phyloP scores from a whole-genome alignment of 2,888 invertebrate species.

The Lochmaea crataegi region DNA sequence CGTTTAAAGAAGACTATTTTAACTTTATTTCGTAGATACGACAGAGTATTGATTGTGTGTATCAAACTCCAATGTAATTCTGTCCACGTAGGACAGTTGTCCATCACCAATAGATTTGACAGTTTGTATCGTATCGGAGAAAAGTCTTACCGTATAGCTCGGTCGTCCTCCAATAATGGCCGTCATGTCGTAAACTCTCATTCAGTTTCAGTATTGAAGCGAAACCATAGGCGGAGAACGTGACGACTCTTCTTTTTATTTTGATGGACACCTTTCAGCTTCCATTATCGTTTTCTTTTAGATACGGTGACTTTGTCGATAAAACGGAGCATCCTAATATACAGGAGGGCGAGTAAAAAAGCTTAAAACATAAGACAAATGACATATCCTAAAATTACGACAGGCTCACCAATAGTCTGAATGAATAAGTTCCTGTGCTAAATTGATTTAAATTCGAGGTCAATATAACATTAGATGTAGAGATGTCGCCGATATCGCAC shows the following conservation, averaged over 20 bases:
- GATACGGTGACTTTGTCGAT: constrained; percentile 38
- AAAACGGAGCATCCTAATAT: constrained; percentile 15
- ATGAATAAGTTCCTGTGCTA: no score
- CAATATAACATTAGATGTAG: no score
- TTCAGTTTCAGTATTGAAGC: constrained; percentile 58
- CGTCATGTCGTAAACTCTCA: constrained; percentile 63
- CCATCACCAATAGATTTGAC: constrained; percentile 61
- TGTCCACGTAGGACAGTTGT: constrained; percentile 59
- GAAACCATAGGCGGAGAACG: constrained; percentile 64
- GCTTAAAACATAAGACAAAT: no score
- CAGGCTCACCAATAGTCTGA: no score
- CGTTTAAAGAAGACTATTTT: not conserved
- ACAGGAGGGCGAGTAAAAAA: not conserved
- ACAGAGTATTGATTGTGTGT: constrained; percentile 43
- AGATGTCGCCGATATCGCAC: no score
- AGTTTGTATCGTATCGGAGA: constrained; percentile 59
- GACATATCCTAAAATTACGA: no score
- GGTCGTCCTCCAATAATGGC: constrained; percentile 60
- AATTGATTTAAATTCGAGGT: no score
- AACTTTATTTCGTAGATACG: not conserved
- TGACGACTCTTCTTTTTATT: constrained; percentile 44
- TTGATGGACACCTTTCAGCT: constrained; percentile 43
- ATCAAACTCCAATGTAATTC: constrained; percentile 51
- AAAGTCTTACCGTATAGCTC: constrained; percentile 31
- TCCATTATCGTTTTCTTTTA: constrained; percentile 45